Evolutionary conservation across 2,888 invertebrate genomes (phyloP).

Genomic region (Steromphala cineraria): DNA sequence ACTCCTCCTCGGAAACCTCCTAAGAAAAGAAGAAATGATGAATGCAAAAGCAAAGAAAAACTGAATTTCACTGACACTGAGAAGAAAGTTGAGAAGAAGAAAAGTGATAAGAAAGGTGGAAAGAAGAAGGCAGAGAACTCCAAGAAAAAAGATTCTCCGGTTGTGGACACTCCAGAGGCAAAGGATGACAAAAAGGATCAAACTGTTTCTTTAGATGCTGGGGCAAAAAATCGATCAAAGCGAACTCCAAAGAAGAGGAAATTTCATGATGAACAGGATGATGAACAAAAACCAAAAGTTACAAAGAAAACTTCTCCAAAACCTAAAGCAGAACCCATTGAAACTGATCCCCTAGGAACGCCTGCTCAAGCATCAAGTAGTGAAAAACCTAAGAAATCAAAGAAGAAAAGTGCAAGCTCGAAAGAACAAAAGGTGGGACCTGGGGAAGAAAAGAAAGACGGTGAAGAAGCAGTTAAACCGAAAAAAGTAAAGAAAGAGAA

Average conservation of each 20-base stretch:
- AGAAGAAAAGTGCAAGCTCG: neutral
- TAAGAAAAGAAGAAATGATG: slow-evolving; percentile 36
- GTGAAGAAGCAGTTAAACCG: neutral
- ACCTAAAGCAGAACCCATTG: slow-evolving; percentile 14
- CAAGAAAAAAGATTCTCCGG: neutral
- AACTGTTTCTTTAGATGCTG: neutral
- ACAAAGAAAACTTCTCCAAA: slow-evolving; percentile 22
- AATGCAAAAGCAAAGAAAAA: neutral
- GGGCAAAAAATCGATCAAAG: slow-evolving; percentile 1
- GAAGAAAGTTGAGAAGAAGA: slow-evolving; percentile 20
- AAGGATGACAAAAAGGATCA: neutral
- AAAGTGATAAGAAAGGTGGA: slow-evolving; percentile 20
- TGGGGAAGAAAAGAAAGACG: slow-evolving; percentile 17
- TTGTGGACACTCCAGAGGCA: neutral
- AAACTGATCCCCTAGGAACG: neutral
- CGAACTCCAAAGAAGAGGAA: slow-evolving; percentile 23
- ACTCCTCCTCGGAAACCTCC: slow-evolving; percentile 28
- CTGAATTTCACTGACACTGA: slow-evolving; percentile 15
- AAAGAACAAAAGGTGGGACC: slow-evolving; percentile 23
- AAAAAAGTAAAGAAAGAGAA: slow-evolving; percentile 21
- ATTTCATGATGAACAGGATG: slow-evolving; percentile 20
- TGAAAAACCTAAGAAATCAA: slow-evolving; percentile 8
- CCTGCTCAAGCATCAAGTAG: slow-evolving; percentile 19
- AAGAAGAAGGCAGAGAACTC: neutral
- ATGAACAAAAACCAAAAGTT: slow-evolving; percentile 23